These are phyloP conservation scores for Ridgeia piscesae DNA, from an alignment of 1,140 invertebrate species.

Conservation along the genomic window DNA sequence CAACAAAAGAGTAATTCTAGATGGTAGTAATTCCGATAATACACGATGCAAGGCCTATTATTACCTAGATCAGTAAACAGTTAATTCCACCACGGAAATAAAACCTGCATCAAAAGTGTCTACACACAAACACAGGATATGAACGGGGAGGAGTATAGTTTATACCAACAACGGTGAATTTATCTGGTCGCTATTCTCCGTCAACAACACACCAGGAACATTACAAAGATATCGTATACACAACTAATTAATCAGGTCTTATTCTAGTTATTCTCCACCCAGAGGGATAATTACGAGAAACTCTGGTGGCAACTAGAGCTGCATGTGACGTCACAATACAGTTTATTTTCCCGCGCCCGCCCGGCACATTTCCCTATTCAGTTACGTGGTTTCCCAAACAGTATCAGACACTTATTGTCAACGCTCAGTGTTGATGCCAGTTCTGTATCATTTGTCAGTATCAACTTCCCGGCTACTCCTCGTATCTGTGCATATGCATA, in stretches of 20 bases:
- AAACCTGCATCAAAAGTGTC: neutral
- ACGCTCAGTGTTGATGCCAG: neutral
- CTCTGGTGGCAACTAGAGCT: neutral
- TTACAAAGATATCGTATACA: too few relatives aligned
- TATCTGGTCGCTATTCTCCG: neutral
- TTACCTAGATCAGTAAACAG: too few relatives aligned
- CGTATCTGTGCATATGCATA: neutral
- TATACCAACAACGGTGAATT: neutral
- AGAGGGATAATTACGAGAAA: neutral
- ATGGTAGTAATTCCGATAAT: too few relatives aligned
- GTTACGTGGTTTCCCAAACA: neutral
- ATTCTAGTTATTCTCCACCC: neutral
- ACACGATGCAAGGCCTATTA: too few relatives aligned
- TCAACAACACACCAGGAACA: too few relatives aligned
- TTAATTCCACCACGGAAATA: neutral
- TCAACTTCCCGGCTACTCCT: neutral
- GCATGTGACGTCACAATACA: neutral
- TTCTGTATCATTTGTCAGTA: neutral
- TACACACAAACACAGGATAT: neutral
- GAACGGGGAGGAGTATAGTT: neutral
- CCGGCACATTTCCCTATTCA: neutral
- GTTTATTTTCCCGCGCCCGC: neutral
- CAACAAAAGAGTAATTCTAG: too few relatives aligned
- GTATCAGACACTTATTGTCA: neutral
- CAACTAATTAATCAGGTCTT: neutral